Conservation (phyloP, 2,113 vertebrate genomes). For the Laterallus jamaicensis region DNA sequence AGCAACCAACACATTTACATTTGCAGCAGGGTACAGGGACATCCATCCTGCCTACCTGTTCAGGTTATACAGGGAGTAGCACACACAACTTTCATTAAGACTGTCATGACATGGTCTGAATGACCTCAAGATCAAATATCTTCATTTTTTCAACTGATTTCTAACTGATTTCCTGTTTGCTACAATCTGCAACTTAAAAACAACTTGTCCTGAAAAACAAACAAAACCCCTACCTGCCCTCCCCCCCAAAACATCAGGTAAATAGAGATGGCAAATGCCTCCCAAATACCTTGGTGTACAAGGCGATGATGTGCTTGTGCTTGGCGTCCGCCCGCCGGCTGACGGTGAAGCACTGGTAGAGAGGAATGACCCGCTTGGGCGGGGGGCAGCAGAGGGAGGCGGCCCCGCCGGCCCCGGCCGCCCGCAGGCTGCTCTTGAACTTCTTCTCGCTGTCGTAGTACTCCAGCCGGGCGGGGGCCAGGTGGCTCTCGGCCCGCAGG, state of each 20-base stretch:
- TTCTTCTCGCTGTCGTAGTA: too few relatives aligned
- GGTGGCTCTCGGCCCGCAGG: too few relatives aligned
- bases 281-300: too few relatives aligned
- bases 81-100: not conserved
- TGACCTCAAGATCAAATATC: not conserved
- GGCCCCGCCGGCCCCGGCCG: too few relatives aligned
- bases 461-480: too few relatives aligned
- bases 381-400: too few relatives aligned
- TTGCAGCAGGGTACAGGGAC: not conserved
- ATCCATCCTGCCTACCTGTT: not conserved
- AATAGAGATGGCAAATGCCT: not conserved
- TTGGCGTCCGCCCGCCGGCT: too few relatives aligned
- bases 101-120: not conserved
- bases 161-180: not conserved
- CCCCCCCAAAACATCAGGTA: not conserved
- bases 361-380: too few relatives aligned
- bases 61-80: not conserved
- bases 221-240: not conserved
- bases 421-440: too few relatives aligned
- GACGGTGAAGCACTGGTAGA: too few relatives aligned
- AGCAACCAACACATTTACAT: not conserved
- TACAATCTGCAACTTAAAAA: not conserved
- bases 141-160: not conserved
- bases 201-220: too few relatives aligned
- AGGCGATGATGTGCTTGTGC: too few relatives aligned